Evolutionary conservation across 2,797 vertebrate genomes (phyloP).

Genomic region (Clarias fuscus): DNA sequence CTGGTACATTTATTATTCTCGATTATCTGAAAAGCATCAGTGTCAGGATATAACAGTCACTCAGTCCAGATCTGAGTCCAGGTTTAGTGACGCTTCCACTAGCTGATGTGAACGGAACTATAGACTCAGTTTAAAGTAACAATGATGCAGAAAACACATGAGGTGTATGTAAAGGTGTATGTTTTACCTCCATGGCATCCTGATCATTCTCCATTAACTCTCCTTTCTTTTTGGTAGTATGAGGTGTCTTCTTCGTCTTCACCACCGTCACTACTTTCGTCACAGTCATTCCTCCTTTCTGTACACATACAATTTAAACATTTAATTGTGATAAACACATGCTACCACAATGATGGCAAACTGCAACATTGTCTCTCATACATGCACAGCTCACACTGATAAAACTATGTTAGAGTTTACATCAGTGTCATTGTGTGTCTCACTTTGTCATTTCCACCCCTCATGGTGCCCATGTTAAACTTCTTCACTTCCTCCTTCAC

Average conservation of each 20-base stretch:
- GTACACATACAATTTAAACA: conserved; percentile 31
- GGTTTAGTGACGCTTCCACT: too few relatives aligned
- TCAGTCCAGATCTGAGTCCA: too few relatives aligned
- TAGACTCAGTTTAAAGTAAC: background rate
- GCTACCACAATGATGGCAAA: background rate
- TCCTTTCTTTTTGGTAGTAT: conserved; percentile 94
- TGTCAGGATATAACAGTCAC: too few relatives aligned
- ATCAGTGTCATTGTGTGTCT: background rate
- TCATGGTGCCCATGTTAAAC: conserved; percentile 95
- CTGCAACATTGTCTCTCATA: background rate
- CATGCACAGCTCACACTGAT: background rate
- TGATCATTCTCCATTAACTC: conserved; percentile 99
- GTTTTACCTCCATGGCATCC: conserved; percentile 90
- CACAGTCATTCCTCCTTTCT: conserved; percentile 90
- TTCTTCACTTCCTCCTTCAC: conserved; percentile 99
- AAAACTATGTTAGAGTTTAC: background rate
- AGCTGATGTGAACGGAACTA: too few relatives aligned
- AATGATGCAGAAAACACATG: background rate
- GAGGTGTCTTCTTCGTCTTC: conserved; percentile 90
- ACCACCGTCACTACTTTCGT: conserved; percentile 95
- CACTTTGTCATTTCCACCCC: conserved; percentile 93
- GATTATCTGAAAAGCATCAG: too few relatives aligned
- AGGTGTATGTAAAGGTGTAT: background rate
- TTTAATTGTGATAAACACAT: background rate
- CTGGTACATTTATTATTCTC: too few relatives aligned